Percentiles rank a stretch among this genome's conserved stretches.
Conservation (phyloP, 2,113 vertebrate species). For the Haemorhous mexicanus region DNA sequence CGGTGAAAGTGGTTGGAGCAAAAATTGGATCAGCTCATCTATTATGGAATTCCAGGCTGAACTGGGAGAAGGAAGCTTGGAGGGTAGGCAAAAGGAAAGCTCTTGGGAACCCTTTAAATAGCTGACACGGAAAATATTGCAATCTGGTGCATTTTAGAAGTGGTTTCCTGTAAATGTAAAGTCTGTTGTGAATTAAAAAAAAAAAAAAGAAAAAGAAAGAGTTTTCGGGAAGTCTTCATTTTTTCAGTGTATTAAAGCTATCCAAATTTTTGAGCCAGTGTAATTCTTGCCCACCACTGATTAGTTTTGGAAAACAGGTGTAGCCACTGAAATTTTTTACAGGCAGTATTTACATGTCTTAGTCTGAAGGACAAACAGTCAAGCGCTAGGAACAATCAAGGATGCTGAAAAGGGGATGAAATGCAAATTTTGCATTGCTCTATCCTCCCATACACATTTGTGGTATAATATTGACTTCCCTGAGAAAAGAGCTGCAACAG, state of each 20-base stretch:
- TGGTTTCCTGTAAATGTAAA: conserved; percentile 66
- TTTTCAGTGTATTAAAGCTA: background rate
- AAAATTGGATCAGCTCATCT: conserved; percentile 56
- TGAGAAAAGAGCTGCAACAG: background rate
- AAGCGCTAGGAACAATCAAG: background rate
- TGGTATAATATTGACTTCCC: background rate
- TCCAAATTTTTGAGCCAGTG: background rate
- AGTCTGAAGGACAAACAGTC: background rate
- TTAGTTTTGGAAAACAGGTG: conserved; percentile 51
- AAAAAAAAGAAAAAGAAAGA: background rate
- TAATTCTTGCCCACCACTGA: conserved; percentile 12
- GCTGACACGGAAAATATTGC: conserved; percentile 59
- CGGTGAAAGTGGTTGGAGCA: conserved; percentile 63
- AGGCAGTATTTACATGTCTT: background rate
- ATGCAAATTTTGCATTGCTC: background rate
- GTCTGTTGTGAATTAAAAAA: conserved; percentile 60
- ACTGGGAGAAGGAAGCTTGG: conserved; percentile 49
- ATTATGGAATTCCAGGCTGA: conserved; percentile 51
- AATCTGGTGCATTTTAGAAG: conserved; percentile 65
- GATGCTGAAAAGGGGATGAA: background rate
- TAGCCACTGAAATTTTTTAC: background rate
- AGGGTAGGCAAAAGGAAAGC: conserved; percentile 17
- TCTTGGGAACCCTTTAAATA: conserved; percentile 60
- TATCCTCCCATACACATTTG: background rate
- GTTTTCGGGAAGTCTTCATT: conserved; percentile 57